Conservation (phyloP, 2,113 vertebrate species). For the Phrynosoma platyrhinos region DNA sequence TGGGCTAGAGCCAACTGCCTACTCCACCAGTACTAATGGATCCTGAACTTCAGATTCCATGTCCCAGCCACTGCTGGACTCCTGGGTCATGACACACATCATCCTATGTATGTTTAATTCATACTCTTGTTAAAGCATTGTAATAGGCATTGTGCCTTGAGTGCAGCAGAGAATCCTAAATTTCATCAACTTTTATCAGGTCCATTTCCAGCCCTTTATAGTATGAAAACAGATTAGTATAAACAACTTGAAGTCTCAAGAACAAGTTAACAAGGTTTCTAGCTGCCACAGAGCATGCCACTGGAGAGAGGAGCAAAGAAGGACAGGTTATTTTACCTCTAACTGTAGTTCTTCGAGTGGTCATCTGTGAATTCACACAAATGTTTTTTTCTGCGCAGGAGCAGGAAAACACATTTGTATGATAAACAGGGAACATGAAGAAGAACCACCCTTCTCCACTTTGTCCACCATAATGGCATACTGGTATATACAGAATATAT, state of each 20-base stretch:
- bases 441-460: not conserved
- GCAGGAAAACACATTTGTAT: too few species aligned
- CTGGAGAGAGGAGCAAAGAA: not conserved
- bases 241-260: not conserved
- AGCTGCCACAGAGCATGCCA: not conserved
- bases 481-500: not conserved
- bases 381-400: too few species aligned
- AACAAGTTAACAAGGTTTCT: not conserved
- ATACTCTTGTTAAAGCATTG: not conserved
- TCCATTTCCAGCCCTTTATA: not conserved
- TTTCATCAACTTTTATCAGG: too few species aligned
- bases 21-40: too few species aligned
- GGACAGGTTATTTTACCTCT: too few species aligned
- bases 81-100: not conserved
- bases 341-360: too few species aligned
- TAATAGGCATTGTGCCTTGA: not conserved
- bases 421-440: too few species aligned
- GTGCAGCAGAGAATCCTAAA: not conserved
- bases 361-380: too few species aligned
- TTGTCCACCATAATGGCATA: not conserved
- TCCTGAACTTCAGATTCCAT: too few species aligned
- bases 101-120: not conserved
- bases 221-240: not conserved
- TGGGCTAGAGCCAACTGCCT: too few species aligned
- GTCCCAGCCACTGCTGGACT: too few species aligned